Percentiles rank a stretch among this genome's conserved stretches.
These are phyloP conservation scores for Pseudomyrmex pallidus DNA, from an alignment of 1,140 invertebrate genomes.

Conservation along the genomic window DNA sequence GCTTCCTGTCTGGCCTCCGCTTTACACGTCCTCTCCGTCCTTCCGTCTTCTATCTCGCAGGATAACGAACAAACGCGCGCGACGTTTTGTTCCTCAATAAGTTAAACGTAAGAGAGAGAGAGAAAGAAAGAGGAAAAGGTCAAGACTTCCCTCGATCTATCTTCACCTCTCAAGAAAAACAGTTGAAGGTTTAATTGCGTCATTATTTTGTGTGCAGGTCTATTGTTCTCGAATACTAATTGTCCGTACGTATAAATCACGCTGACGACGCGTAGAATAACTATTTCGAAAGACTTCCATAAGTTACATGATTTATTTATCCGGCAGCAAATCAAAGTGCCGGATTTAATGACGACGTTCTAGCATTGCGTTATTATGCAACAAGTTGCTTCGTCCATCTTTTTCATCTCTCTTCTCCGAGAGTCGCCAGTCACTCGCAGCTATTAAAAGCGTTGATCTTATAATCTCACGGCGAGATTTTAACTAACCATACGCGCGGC, in stretches of 20 bases:
- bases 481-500: slow-evolving; percentile 6
- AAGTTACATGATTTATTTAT: neutral
- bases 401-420: slow-evolving; percentile 39
- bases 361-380: slow-evolving; percentile 72
- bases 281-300: neutral
- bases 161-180: slow-evolving; percentile 5
- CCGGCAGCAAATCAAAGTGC: neutral
- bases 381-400: slow-evolving; percentile 72
- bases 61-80: slow-evolving; percentile 60
- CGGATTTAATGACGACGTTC: slow-evolving; percentile 36
- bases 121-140: slow-evolving; percentile 12
- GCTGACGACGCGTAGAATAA: neutral
- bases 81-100: slow-evolving; percentile 16
- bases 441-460: slow-evolving; percentile 66
- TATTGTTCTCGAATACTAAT: neutral
- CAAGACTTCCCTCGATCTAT: neutral
- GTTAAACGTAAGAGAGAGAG: slow-evolving; percentile 30
- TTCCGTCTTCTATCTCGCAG: slow-evolving; percentile 66
- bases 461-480: slow-evolving; percentile 48
- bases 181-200: neutral
- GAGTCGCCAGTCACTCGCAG: slow-evolving; percentile 35
- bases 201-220: neutral
- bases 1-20: slow-evolving; percentile 69
- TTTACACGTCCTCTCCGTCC: slow-evolving; percentile 63
- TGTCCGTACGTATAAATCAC: neutral